phyloP scores from a whole-genome alignment of 2,888 invertebrate species.

The Protonemura montana region DNA sequence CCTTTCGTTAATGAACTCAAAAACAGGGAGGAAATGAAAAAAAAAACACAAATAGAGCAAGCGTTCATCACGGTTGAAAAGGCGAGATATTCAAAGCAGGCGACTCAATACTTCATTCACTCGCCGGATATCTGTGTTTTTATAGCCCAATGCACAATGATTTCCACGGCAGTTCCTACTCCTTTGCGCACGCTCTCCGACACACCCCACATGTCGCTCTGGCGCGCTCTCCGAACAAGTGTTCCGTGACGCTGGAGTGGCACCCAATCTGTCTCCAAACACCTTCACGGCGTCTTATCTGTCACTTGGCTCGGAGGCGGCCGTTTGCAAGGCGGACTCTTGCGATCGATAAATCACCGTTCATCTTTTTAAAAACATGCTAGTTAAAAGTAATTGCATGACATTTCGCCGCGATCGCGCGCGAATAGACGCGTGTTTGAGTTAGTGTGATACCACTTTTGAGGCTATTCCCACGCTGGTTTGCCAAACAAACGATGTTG shows the following conservation, averaged over 20 bases:
- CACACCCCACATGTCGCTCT: not conserved
- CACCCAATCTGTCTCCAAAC: not conserved
- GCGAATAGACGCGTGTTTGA: not conserved
- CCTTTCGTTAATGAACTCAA: not conserved
- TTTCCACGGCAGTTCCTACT: not conserved
- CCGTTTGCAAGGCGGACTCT: not conserved
- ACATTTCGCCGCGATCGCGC: not conserved
- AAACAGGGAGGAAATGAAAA: not conserved
- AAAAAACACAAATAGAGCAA: not conserved
- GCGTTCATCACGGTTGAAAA: not conserved
- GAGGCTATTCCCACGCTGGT: not conserved
- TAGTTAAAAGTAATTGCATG: not conserved
- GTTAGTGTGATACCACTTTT: not conserved
- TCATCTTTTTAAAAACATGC: not conserved
- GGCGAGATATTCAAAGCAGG: not conserved
- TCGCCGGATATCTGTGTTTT: not conserved
- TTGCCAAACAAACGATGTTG: not conserved
- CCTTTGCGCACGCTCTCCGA: not conserved
- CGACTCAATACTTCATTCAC: slow-evolving; percentile 12
- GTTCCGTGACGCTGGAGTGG: not conserved
- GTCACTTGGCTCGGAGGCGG: not conserved
- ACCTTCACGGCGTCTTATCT: not conserved
- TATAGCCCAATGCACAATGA: not conserved
- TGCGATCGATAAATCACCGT: not conserved
- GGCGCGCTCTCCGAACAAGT: not conserved